A percentile compares a stretch with the other conserved stretches of the same genome.
Evolutionary conservation across 2,888 invertebrate species (phyloP).

Genomic region (Calameuta filiformis): DNA sequence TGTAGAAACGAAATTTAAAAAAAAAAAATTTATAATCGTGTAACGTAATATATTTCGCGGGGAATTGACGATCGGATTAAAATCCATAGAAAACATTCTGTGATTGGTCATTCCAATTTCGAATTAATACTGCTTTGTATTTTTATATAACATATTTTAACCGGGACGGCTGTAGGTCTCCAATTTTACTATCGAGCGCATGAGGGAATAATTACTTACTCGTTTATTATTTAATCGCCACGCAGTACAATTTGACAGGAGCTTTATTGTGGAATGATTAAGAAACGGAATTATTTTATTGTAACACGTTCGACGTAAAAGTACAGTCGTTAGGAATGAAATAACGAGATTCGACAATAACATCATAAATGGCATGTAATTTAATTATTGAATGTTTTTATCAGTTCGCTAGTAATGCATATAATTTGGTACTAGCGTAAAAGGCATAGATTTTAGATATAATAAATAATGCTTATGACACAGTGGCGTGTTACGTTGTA

Average conservation of each 20-base stretch:
- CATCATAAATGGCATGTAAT: slow-evolving; percentile 31
- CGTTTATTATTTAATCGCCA: background rate
- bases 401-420: slow-evolving; percentile 33
- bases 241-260: background rate
- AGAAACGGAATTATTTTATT: background rate
- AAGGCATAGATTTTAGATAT: background rate
- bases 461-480: background rate
- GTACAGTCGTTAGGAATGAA: slow-evolving; percentile 15
- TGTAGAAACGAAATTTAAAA: background rate
- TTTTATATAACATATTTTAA: background rate
- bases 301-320: background rate
- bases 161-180: background rate
- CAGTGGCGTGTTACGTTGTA: background rate
- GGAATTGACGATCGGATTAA: background rate
- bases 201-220: background rate
- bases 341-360: slow-evolving; percentile 1
- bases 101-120: background rate
- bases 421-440: slow-evolving; percentile 34
- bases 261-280: background rate
- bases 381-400: slow-evolving; percentile 22
- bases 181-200: background rate
- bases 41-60: background rate
- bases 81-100: background rate
- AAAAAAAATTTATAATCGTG: background rate
- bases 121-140: background rate